Base-by-base conservation (phyloP, 1,140 invertebrate genomes). In the Zaprionus nigranus region DNA sequence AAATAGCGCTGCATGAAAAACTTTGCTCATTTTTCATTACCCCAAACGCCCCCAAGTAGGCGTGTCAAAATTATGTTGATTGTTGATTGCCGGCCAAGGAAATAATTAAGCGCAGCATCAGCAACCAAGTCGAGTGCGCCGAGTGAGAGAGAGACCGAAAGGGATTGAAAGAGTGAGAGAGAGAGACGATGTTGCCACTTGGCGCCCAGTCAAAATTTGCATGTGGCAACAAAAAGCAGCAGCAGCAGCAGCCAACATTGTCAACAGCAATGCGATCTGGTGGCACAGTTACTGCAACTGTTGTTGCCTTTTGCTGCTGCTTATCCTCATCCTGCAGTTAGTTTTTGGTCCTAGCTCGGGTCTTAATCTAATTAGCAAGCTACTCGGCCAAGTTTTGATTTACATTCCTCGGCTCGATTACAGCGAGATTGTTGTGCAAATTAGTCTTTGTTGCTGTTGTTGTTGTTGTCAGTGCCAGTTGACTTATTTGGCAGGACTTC, bases 11-110 rank as follows among this genome's bases (percentile, higher is more conserved):
- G 65, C 26, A 24, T 20, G 11, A 64, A 38, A 53, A 71, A 71
- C 61, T 72, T 76, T 61, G 56, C 59, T 60, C 74, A 71, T 76
- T 76, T 76, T 76, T 76, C 68, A 76, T 61, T 65, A 26, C 28
- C 22, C 57, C 63, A 43, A 17, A n/a, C 67, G 46, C 61, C 49
- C 62, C 61, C n/a, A 67, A 70, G 59, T 75, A 58, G 82, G 84
- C 74, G 78, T 88, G 78, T 81, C 81, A 79, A 64, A 87, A 88
- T 88, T 87, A 88, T 87, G 81, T 75, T 88, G 84, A 88, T 87
- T 87, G 84, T 87, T 87, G 74, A 70, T 75, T 88, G 83, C 78
- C 71, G 75, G 70, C 84, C 84, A 87, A 87, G 84, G 78, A 87
- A 87, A 84, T 87, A 87, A 87, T 87, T 87, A 88, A 88, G 84